Conservation (phyloP, 2,113 vertebrate genomes). For the Sapajus apella region DNA sequence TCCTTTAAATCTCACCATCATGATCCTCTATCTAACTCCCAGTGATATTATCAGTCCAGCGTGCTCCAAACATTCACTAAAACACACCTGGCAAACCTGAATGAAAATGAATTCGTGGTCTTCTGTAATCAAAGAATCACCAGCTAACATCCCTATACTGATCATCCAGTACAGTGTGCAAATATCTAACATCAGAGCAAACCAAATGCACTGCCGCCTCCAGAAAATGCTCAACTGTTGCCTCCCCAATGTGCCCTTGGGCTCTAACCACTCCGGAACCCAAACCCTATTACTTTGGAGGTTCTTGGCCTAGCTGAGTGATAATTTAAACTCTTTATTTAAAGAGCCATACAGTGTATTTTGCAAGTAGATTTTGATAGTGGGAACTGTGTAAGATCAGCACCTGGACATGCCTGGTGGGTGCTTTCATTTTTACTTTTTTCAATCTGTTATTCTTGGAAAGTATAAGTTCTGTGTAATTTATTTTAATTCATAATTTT, state of each 20-base stretch:
- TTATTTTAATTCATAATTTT: neutral
- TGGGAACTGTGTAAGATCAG: neutral
- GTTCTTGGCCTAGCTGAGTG: neutral
- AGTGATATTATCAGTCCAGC: neutral
- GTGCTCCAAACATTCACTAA: neutral
- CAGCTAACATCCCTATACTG: neutral
- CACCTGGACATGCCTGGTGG: neutral
- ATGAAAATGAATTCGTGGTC: neutral
- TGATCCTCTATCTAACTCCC: neutral
- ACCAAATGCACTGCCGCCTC: accelerated
- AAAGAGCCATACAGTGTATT: neutral
- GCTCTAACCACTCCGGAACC: too few species aligned
- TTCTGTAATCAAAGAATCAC: neutral
- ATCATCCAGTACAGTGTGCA: neutral
- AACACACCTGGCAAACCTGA: neutral
- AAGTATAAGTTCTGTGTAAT: neutral
- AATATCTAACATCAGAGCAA: neutral
- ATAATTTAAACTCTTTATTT: neutral
- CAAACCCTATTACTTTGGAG: neutral
- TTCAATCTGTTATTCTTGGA: neutral
- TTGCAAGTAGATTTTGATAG: neutral
- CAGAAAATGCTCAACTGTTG: neutral
- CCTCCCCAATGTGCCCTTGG: neutral
- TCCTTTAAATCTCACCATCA: neutral
- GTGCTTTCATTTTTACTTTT: neutral